Percentiles rank a stretch among this genome's conserved stretches.
Evolutionary conservation across 1,140 invertebrate genomes (phyloP).

Genomic region (Euwallacea fornicatus): DNA sequence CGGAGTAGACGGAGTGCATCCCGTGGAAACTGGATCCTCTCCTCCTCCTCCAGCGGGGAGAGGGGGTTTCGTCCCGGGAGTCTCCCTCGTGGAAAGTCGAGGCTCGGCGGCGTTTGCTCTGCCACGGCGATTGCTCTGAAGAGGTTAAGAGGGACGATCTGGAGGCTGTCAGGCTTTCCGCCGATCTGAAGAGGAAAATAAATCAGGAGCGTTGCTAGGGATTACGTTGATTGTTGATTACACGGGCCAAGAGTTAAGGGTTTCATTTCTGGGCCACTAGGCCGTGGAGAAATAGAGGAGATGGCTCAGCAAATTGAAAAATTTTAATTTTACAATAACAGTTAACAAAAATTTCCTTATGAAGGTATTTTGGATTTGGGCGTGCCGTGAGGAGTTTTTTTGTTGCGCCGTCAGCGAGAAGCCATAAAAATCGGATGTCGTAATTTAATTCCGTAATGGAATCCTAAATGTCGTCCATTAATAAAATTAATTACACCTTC

Average conservation of each 20-base stretch:
- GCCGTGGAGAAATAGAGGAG: no score
- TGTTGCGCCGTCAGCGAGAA: no score
- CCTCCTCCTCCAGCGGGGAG: slow-evolving; percentile 52
- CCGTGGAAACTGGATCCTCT: slow-evolving; percentile 58
- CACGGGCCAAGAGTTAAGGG: no score
- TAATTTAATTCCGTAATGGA: background rate
- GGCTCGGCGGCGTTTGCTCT: slow-evolving; percentile 54
- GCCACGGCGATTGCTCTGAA: slow-evolving; percentile 41
- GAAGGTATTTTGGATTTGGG: no score
- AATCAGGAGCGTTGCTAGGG: no score
- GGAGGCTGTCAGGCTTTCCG: slow-evolving; percentile 45
- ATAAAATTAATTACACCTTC: slow-evolving; percentile 1
- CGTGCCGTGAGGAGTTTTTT: no score
- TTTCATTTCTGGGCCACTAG: no score
- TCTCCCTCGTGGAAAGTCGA: slow-evolving; percentile 59
- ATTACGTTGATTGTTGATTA: no score
- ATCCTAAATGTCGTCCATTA: slow-evolving; percentile 3
- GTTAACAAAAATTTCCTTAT: no score
- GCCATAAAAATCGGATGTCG: slow-evolving; percentile 3
- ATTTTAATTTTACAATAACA: no score
- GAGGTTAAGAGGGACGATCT: slow-evolving; percentile 42
- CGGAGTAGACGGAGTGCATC: background rate
- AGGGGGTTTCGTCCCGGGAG: slow-evolving; percentile 50
- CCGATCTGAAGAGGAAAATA: slow-evolving; percentile 37
- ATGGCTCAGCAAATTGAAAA: no score